phyloP scores from a whole-genome alignment of 2,113 vertebrate species.

The human region DNA sequence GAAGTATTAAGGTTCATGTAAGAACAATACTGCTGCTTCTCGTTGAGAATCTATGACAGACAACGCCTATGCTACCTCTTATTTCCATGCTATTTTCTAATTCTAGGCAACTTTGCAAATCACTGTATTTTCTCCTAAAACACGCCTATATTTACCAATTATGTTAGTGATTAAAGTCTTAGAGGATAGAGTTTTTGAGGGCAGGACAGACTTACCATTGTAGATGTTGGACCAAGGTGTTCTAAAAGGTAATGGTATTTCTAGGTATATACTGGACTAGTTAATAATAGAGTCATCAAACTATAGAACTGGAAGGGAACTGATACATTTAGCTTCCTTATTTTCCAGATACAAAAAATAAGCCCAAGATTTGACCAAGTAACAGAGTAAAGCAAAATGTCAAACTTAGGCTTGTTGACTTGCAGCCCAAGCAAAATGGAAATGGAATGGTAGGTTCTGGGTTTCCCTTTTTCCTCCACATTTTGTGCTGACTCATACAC shows the following conservation, averaged over 20 bases:
- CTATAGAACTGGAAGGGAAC: neutral
- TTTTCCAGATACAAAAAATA: conserved; percentile 21
- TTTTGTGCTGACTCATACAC: too few relatives aligned
- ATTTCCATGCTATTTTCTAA: neutral
- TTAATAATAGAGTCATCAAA: neutral
- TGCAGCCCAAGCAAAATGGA: neutral
- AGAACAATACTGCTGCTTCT: neutral
- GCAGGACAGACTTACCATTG: neutral
- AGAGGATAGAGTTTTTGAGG: neutral
- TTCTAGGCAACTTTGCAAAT: neutral
- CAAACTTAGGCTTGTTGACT: neutral
- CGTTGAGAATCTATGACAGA: neutral
- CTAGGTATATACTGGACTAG: neutral
- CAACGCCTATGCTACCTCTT: neutral
- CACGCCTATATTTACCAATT: neutral
- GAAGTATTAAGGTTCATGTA: neutral
- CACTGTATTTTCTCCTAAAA: neutral
- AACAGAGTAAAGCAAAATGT: neutral
- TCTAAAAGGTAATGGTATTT: neutral
- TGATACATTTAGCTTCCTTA: neutral
- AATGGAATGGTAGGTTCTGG: neutral
- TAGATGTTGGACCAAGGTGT: neutral
- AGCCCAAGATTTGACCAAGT: neutral
- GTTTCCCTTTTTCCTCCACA: neutral
- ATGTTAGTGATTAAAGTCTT: neutral